Base-by-base conservation (phyloP, 2,113 vertebrate genomes). In the Beaufortia kweichowensis region DNA sequence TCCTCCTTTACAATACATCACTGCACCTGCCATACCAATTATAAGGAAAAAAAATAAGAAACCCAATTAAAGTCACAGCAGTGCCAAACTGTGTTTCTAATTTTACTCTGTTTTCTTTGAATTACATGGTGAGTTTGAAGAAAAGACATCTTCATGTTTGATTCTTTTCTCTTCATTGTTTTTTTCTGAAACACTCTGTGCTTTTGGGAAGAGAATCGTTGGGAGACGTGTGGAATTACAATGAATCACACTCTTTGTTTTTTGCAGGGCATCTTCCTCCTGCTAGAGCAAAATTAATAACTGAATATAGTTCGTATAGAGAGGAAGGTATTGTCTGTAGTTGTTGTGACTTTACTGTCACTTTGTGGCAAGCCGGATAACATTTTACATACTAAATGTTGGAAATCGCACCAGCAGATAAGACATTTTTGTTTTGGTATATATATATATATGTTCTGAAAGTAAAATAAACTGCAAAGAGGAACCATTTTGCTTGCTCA, bases 31-130 rank as follows among this genome's bases (percentile, higher is more conserved):
- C 71, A 60, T 80, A 83, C 64, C 71, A 74, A 82, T 82, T 80
- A 86, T 79, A 66, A 83, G 55, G 61, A 78, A 83, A 82, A 77
- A 81, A 33, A 72, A 35, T 62, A 65, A 74, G 67, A 79, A 65
- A 71, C 46, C 69, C 67, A 74, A 81, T 79, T 74, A 76, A 66
- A 79, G 72, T 61, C 64, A 55, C 66, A 26, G 28, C 53, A 72
- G 31, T 23, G 21, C 68, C n/a, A 75, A 53, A 26, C 39, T 6
- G 23, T 39, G 33, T 69, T 48, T 21, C 41, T 41, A 35, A 29
- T 57, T 67, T 68, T 21, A 56, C 28, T 50, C 39, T 75, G 50
- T 76, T 65, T n/a, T 33, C 62, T 68, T 68, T 53, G 46, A 65
- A 41, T 19, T 23, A 56, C 26, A 53, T 61, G 67, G 68, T 33